Evolutionary conservation across 2,888 invertebrate genomes (phyloP), one percentile per base, ranked within the genome.

Genomic region (Marronus borbonicus): DNA sequence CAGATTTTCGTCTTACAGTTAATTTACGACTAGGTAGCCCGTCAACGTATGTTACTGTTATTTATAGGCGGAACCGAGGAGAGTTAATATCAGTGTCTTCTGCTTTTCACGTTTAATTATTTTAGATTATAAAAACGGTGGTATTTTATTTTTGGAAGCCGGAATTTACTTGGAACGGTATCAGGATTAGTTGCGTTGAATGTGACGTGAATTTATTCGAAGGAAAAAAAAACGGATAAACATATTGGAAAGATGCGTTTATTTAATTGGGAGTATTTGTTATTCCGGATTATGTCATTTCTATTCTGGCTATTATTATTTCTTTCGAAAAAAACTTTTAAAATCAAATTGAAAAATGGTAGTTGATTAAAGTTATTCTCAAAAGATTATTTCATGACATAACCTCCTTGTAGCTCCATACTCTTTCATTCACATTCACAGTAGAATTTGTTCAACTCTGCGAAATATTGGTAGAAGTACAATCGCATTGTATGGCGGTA

Each of bases 71-170:
- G 72, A 60, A 74, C 60, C 60, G 72, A 60, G 72, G 20, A 60
- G 72, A 74, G 60, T 74, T 74, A 74, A 74, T 74, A 60, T 60
- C 44, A 39, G 60, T 74, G 72, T 74, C 72, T 60, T 74, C 72
- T 60, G 44, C 60, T 74, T 60, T 74, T 74, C 72, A 74, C 72
- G 60, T 74, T 74, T 60, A 74, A 74, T 74, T 74, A 74, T 74
- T 74, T 60, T 58, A 60, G 62, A 74, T 62, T 60, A 60, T 44
- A 60, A 55, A 60, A 74, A 74, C 60, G 44, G 60, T 60, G 20
- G 72, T 20, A n/a, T 44, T 14, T 60, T 74, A 74, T 74, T 74
- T 74, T 74, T 74, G 60, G 72, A 39, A 17, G 24, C 44, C 39
- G 62, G 24, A 68, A 24, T 24, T 50, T 28, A 68, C 14, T 50